Evolutionary conservation across 1,140 invertebrate species (phyloP), one percentile per base, ranked within the genome.

Genomic region (Aphaenogaster floridana): DNA sequence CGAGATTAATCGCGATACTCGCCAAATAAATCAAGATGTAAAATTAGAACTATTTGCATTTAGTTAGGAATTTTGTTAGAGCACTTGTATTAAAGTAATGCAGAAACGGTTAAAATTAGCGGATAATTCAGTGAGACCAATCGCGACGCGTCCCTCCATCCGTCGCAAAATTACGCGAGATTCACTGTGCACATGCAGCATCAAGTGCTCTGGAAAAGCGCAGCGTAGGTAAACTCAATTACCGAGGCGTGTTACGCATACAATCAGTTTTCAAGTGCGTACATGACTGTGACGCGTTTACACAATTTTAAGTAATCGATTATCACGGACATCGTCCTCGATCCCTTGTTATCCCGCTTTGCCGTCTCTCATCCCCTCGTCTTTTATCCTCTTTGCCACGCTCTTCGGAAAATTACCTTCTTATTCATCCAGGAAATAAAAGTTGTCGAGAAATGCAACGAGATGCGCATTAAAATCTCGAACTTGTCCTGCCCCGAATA

Each of bases 301-400:
- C 48, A 34, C 85, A 57, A 80, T 86, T 68, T 50, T 71, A 52
- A 59, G 63, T 80, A 66, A 86, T 88, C 84, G 83, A 80, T 88
- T 86, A 80, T 61, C 36, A 5, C 68, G 50, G 11, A 36, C 39
- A 9, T 64, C 45, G 0, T 8, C 2, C 54, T 21, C 28, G 52
- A 74, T 48, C 3, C 48, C n/a, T 48, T 61, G 42, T 63, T 74
- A 61, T 48, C 69, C 1, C 28, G 4, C 52, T 72, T 74, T 45
- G n/a, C 1, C 36, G 54, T 52, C 13, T 34, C 21, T 45, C 17
- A 13, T 15, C 48, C 45, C 59, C 1, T 11, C 13, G 42, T 69
- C 36, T 50, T 76, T 74, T 39, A 39, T 74, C 34, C 34, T 17
- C 6, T 61, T 76, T 34, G 28, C 28, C 28, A 13, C 1, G 8